These are phyloP conservation scores for Amblyjoppa proteus DNA, from an alignment of 2,888 invertebrate species.

Conservation along the genomic window DNA sequence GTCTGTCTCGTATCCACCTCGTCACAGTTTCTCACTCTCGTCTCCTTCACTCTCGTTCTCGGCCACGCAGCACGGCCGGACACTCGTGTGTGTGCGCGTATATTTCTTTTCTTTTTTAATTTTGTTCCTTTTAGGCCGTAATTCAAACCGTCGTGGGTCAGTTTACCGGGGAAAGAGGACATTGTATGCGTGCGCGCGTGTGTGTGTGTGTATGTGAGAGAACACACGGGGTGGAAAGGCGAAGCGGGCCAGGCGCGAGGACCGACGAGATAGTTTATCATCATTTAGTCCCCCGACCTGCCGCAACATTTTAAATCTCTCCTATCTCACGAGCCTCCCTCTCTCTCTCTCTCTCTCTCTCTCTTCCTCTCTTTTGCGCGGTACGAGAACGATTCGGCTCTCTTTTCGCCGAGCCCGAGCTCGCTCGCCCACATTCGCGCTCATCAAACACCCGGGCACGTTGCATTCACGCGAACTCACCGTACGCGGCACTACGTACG, in stretches of 20 bases:
- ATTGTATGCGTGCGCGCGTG: neutral
- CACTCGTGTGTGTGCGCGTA: slow-evolving; percentile 47
- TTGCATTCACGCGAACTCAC: slow-evolving; percentile 10
- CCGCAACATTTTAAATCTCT: slow-evolving; percentile 84
- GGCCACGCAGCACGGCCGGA: slow-evolving; percentile 64
- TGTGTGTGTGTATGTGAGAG: slow-evolving; percentile 33
- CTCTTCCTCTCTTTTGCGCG: slow-evolving; percentile 61
- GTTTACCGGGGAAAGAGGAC: slow-evolving; percentile 70
- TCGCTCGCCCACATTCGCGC: slow-evolving; percentile 58
- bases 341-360: slow-evolving; percentile 40
- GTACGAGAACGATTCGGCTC: slow-evolving; percentile 26
- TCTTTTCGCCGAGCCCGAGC: slow-evolving; percentile 53
- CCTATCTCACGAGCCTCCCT: slow-evolving; percentile 76
- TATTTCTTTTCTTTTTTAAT: slow-evolving; percentile 56
- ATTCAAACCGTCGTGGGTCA: slow-evolving; percentile 81
- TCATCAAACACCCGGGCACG: slow-evolving; percentile 41
- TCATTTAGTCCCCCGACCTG: slow-evolving; percentile 83
- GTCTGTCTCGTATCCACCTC: slow-evolving; percentile 14
- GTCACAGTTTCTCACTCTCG: slow-evolving; percentile 30
- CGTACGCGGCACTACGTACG: neutral
- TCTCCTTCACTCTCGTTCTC: slow-evolving; percentile 67
- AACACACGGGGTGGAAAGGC: slow-evolving; percentile 55
- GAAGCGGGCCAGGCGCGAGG: slow-evolving; percentile 53
- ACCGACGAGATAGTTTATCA: slow-evolving; percentile 84
- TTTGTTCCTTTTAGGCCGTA: slow-evolving; percentile 74